These are phyloP conservation scores for Lota lota DNA, from an alignment of 2,113 vertebrate species.

Conservation along the genomic window DNA sequence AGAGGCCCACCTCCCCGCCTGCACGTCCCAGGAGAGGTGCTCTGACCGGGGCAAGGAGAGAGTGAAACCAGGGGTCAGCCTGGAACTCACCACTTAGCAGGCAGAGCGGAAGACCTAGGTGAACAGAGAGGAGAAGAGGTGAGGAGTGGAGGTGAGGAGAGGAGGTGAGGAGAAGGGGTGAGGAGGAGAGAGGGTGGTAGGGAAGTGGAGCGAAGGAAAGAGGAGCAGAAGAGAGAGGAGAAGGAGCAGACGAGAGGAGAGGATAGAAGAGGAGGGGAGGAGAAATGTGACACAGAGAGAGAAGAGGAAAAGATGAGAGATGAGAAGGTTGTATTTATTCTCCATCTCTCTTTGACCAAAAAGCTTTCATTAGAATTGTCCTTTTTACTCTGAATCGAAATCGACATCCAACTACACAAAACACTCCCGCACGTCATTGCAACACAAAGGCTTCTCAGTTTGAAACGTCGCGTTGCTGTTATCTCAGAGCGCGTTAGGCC, in stretches of 20 bases:
- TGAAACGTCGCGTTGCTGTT: too few species aligned
- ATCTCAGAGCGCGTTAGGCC: too few species aligned
- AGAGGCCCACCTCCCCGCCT: background rate
- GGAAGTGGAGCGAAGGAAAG: constrained; percentile 6
- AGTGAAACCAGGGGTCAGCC: background rate
- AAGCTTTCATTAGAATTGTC: too few species aligned
- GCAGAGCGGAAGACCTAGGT: background rate
- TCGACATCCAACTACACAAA: too few species aligned
- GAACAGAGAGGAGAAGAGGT: background rate
- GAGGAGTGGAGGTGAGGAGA: too few species aligned
- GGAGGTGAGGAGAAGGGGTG: background rate
- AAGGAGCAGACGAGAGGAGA: constrained; percentile 8
- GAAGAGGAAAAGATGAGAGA: background rate
- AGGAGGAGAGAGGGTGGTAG: background rate
- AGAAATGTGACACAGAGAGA: background rate
- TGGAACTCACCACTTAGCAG: background rate
- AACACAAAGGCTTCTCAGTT: too few species aligned
- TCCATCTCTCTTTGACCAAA: too few species aligned
- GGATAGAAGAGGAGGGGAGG: background rate
- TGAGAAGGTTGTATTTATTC: too few species aligned
- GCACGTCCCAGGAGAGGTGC: constrained; percentile 1
- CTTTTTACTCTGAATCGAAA: too few species aligned
- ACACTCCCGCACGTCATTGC: too few species aligned
- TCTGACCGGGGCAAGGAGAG: constrained; percentile 6
- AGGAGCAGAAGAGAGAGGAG: constrained; percentile 2